Evolutionary conservation across 2,888 invertebrate genomes (phyloP).

Genomic region (Leucania comma): DNA sequence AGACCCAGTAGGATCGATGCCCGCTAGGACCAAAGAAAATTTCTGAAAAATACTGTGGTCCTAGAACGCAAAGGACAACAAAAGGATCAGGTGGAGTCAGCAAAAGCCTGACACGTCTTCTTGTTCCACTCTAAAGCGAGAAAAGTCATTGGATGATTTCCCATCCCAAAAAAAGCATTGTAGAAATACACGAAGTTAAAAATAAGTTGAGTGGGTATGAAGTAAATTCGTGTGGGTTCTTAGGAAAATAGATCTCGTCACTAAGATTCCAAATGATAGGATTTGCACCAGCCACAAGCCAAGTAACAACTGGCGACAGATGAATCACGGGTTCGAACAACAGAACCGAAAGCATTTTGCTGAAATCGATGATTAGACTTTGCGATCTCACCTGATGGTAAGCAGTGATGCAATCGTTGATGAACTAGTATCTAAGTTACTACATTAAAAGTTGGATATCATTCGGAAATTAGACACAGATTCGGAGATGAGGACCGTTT

Average conservation of each 20-base stretch:
- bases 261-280: background rate
- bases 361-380: background rate
- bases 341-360: background rate
- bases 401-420: too few relatives aligned
- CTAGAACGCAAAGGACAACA: too few relatives aligned
- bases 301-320: background rate
- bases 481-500: conserved; percentile 34
- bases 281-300: background rate
- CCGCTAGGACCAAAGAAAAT: too few relatives aligned
- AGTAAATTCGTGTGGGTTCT: background rate
- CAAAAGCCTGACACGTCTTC: too few relatives aligned
- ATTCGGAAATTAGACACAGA: conserved; percentile 34
- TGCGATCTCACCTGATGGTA: too few relatives aligned
- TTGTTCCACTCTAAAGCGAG: too few relatives aligned
- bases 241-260: background rate
- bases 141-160: too few relatives aligned
- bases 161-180: background rate
- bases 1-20: too few relatives aligned
- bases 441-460: conserved; percentile 14
- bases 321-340: background rate
- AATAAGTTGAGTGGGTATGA: conserved; percentile 5
- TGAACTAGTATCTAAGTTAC: background rate
- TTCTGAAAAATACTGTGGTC: too few relatives aligned
- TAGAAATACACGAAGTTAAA: conserved; percentile 4
- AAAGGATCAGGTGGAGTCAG: too few relatives aligned